phyloP scores from a whole-genome alignment of 1,140 invertebrate genomes.

The Arctopsyche grandis region DNA sequence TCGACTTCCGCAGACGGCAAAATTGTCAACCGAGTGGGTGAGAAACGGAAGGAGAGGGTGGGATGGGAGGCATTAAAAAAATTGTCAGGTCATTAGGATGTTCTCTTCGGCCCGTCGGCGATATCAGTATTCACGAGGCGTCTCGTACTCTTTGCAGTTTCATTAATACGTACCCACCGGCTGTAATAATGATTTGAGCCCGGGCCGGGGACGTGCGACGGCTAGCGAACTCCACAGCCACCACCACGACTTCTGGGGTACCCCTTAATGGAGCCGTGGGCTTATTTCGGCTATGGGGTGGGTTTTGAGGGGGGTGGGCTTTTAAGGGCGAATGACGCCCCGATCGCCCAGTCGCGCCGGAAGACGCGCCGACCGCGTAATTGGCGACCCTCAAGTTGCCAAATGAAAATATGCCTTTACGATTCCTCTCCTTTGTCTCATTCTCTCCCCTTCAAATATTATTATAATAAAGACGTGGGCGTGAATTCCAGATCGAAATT shows the following conservation, averaged over 20 bases:
- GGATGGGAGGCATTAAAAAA: conserved; percentile 34
- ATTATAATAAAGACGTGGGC: too few species aligned
- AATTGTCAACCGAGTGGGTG: not conserved
- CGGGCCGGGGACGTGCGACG: conserved; percentile 33
- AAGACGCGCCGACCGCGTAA: not conserved
- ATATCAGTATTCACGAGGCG: conserved; percentile 43
- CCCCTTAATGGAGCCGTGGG: conserved; percentile 25
- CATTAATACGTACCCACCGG: conserved; percentile 44
- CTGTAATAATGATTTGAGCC: conserved; percentile 50
- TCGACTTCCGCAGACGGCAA: not conserved
- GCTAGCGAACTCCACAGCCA: too few species aligned
- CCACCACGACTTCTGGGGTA: conserved; percentile 12
- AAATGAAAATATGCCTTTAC: not conserved
- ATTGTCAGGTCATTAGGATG: conserved; percentile 35
- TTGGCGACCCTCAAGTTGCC: not conserved
- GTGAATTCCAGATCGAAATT: too few species aligned
- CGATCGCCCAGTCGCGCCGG: not conserved
- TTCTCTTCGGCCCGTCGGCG: too few species aligned
- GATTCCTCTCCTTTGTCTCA: too few species aligned
- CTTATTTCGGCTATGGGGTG: conserved; percentile 9
- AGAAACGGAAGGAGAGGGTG: not conserved
- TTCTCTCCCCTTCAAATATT: too few species aligned
- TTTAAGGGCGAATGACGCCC: not conserved
- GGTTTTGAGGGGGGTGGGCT: not conserved
- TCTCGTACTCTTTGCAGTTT: conserved; percentile 40